Base-by-base conservation (phyloP, 2,888 invertebrate species). In the Omphaloscelis lunosa region DNA sequence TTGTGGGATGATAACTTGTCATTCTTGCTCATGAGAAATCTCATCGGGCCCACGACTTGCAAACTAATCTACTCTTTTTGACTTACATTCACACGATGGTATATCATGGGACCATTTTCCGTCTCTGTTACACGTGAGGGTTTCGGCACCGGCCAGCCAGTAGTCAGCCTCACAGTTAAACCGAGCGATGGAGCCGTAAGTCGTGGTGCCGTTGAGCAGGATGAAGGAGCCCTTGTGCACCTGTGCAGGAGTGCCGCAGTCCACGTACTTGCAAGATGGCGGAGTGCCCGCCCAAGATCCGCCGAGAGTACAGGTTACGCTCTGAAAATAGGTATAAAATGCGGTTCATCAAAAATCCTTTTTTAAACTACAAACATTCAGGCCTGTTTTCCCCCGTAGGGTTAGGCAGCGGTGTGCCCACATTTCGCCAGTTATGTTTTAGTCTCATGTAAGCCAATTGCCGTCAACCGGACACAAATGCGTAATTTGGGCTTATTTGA, bases 21-120 rank as follows among this genome's bases (percentile, higher is more conserved):
- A 20, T 15, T 45, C 7, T 27, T 27, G 4, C 2, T 0, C 4
- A 27, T 29, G 20, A 7, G 23, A 48, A 15, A 29, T 9, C 12
- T 27, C 8, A 23, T 23, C 23, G 29, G 12, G 8, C 48, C 29
- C 41, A 20, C 27, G 27, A 15, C 58, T 58, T n/a, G 5, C 15
- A 29, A 23, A 5, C 48, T 48, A n/a, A 68, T 59, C 20, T n/a
- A 39, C 4, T n/a, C 39, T 61, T 20, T 20, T 12, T 20, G 39
- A 93, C 97, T 97, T 94, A 98, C 98, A 94, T 96, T 98, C 98
- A 93, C 99, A 99, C n/a, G 98, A 97, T 0, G 99, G 99, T 69
- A 98, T 98, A 90, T 98, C 98, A 61, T 98, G 98, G 0, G 98
- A 98, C 99, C 99, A 99, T 92, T 98, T 98, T 20, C 98, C 99